Evolutionary conservation across 2,113 vertebrate genomes (phyloP).

Genomic region (Calidris pygmaea): DNA sequence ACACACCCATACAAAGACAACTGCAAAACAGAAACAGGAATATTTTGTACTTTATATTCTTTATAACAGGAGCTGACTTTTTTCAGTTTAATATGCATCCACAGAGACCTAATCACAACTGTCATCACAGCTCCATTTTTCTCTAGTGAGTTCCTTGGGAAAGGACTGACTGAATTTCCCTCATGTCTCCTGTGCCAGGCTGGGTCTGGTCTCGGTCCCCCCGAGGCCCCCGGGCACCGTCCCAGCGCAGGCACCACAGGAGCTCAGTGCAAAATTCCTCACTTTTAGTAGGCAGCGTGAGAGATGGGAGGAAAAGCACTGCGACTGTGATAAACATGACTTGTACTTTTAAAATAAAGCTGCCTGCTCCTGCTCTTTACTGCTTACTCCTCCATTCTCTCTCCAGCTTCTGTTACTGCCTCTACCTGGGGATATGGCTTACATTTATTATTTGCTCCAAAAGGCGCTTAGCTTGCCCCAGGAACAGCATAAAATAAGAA

Average conservation of each 20-base stretch:
- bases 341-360: conserved; percentile 2
- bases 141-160: not conserved
- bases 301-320: not conserved
- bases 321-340: not conserved
- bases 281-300: not conserved
- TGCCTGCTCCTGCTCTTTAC: conserved; percentile 24
- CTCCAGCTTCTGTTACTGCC: not conserved
- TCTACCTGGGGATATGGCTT: not conserved
- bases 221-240: not conserved
- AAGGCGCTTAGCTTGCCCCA: not conserved
- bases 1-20: not conserved
- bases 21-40: not conserved
- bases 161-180: conserved; percentile 18
- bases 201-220: not conserved
- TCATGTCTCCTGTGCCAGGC: not conserved
- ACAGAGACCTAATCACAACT: not conserved
- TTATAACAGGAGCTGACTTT: not conserved
- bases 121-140: not conserved
- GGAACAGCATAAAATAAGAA: not conserved
- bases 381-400: not conserved
- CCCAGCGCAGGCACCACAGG: not conserved
- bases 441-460: conserved; percentile 11
- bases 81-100: not conserved
- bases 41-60: not conserved
- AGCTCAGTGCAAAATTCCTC: not conserved